Conservation (phyloP, 2,888 invertebrate species). For the Cremastinae sp. region DNA sequence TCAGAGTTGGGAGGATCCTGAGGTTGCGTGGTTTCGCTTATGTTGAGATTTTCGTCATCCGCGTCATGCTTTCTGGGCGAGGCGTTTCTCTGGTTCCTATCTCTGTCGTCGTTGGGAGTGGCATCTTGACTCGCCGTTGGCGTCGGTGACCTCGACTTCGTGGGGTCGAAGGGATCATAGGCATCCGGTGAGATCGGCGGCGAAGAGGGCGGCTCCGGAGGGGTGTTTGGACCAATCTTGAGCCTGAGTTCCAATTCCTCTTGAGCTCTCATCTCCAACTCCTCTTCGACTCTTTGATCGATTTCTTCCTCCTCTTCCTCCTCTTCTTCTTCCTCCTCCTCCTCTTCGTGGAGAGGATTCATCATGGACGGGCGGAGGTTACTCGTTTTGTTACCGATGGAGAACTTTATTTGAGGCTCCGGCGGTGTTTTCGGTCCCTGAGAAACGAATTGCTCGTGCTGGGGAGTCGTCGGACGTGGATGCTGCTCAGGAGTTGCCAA, state of each 20-base stretch:
- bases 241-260: constrained; percentile 76
- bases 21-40: constrained; percentile 65
- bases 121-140: constrained; percentile 78
- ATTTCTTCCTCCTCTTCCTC: constrained; percentile 80
- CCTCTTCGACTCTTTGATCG: constrained; percentile 77
- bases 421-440: constrained; percentile 88
- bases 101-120: constrained; percentile 69
- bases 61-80: constrained; percentile 73
- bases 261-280: constrained; percentile 77
- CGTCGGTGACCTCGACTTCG: constrained; percentile 88
- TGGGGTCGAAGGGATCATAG: constrained; percentile 95
- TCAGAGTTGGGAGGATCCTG: constrained; percentile 59
- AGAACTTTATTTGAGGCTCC: constrained; percentile 86
- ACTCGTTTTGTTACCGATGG: constrained; percentile 79
- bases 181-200: constrained; percentile 89
- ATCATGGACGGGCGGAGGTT: constrained; percentile 75
- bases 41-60: constrained; percentile 58
- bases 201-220: constrained; percentile 85
- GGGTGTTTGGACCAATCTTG: constrained; percentile 86
- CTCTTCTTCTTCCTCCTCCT: constrained; percentile 81
- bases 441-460: constrained; percentile 74
- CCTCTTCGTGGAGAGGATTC: constrained; percentile 85
- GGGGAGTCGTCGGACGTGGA: constrained; percentile 70
- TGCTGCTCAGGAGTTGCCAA: constrained; percentile 69
- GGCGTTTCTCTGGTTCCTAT: constrained; percentile 74